These are phyloP conservation scores for Orthosia gracilis DNA, from an alignment of 2,888 invertebrate genomes.

Conservation along the genomic window DNA sequence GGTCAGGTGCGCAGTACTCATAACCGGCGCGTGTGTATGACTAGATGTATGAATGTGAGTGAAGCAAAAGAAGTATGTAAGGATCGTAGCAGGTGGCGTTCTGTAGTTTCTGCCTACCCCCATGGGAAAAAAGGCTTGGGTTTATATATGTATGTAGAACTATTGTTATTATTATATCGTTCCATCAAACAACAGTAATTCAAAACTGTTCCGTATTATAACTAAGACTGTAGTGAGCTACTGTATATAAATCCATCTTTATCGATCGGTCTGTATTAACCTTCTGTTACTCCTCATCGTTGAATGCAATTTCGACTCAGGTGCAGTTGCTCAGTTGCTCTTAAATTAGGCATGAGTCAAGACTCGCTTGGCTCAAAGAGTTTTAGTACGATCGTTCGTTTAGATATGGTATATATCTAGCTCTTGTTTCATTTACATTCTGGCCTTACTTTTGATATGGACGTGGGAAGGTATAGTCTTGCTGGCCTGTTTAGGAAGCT, in stretches of 20 bases:
- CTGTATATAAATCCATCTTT: not conserved
- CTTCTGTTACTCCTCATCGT: slow-evolving; percentile 9
- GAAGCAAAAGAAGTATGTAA: no score
- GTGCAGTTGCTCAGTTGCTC: slow-evolving; percentile 49
- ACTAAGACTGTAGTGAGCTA: not conserved
- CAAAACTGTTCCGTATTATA: not conserved
- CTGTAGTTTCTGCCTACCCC: no score
- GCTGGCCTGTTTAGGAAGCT: slow-evolving; percentile 23
- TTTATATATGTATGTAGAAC: no score
- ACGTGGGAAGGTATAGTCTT: slow-evolving; percentile 24
- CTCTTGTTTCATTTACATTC: slow-evolving; percentile 38
- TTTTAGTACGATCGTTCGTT: slow-evolving; percentile 40
- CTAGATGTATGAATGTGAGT: no score
- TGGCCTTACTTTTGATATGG: slow-evolving; percentile 48
- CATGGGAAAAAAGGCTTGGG: no score
- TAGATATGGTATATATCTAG: slow-evolving; percentile 14
- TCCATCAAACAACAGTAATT: not conserved
- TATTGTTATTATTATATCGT: no score
- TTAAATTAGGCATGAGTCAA: slow-evolving; percentile 62
- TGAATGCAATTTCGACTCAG: slow-evolving; percentile 50
- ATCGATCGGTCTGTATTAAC: slow-evolving; percentile 8
- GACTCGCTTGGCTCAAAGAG: slow-evolving; percentile 27
- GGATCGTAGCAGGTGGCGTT: no score
- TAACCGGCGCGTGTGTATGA: no score
- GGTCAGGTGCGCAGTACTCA: no score